These are phyloP conservation scores for Corythornis madagascariensis DNA, from an alignment of 2,113 vertebrate species.

Conservation along the genomic window DNA sequence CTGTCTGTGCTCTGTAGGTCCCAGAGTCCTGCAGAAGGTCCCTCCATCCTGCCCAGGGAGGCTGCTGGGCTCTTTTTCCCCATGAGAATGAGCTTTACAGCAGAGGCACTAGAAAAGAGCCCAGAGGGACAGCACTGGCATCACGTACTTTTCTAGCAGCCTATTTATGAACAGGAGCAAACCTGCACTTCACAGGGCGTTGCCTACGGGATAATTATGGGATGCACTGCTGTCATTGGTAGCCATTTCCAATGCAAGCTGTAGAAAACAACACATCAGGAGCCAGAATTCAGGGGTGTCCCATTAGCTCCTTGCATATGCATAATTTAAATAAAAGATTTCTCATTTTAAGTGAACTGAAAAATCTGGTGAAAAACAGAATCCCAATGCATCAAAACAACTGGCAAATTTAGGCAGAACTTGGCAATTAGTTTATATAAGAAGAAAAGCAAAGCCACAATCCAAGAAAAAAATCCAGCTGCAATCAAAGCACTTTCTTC, in stretches of 20 bases:
- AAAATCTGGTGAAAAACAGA: neutral
- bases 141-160: rapidly evolving
- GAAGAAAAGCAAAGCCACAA: conserved; percentile 3
- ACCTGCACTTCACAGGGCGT: neutral
- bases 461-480: neutral
- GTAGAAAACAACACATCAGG: neutral
- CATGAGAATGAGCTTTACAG: rapidly evolving
- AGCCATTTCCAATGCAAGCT: neutral
- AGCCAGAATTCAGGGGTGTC: neutral
- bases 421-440: neutral
- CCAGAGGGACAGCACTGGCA: neutral
- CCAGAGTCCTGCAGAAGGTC: neutral
- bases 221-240: neutral
- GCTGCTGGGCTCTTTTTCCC: neutral
- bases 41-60: rapidly evolving
- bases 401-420: neutral
- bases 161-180: neutral
- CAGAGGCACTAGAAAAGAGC: neutral
- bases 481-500: neutral
- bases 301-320: neutral
- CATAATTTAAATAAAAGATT: neutral
- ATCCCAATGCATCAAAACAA: neutral
- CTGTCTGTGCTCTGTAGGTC: rapidly evolving
- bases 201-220: rapidly evolving
- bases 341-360: neutral